Percentiles rank a stretch among this genome's conserved stretches.
These are phyloP conservation scores for Sinohyriopsis cumingii DNA, from an alignment of 2,888 invertebrate genomes.

Conservation along the genomic window DNA sequence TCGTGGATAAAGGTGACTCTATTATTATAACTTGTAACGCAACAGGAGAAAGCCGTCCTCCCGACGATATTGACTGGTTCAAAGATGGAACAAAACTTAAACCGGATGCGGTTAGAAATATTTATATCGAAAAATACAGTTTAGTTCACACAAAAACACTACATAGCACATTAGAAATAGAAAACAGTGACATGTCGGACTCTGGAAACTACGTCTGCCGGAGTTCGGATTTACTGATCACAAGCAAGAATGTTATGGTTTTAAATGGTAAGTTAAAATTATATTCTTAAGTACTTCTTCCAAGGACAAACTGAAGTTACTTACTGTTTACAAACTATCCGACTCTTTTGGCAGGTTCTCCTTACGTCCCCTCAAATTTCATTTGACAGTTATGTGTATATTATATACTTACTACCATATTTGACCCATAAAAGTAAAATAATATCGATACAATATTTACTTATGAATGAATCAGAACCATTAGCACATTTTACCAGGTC, in stretches of 20 bases:
- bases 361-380: too few relatives aligned
- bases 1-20: constrained; percentile 34
- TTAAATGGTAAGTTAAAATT: constrained; percentile 30
- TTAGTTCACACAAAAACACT: constrained; percentile 18
- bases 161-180: constrained; percentile 34
- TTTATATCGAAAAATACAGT: too few relatives aligned
- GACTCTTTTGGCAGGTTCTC: too few relatives aligned
- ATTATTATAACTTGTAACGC: constrained; percentile 36
- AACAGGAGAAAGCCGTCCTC: constrained; percentile 28
- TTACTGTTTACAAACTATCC: too few relatives aligned
- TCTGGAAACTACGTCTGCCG: constrained; percentile 37
- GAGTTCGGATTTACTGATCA: constrained; percentile 33
- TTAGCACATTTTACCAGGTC: too few relatives aligned
- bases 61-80: constrained; percentile 43
- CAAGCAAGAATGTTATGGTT: constrained; percentile 30
- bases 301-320: too few relatives aligned
- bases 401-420: too few relatives aligned
- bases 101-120: background rate
- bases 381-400: too few relatives aligned
- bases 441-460: too few relatives aligned
- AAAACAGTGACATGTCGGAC: constrained; percentile 33
- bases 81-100: constrained; percentile 38
- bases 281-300: too few relatives aligned
- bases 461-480: too few relatives aligned
- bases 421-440: too few relatives aligned